phyloP scores from a whole-genome alignment of 2,797 vertebrate species.

The Loris lydekkerianus region DNA sequence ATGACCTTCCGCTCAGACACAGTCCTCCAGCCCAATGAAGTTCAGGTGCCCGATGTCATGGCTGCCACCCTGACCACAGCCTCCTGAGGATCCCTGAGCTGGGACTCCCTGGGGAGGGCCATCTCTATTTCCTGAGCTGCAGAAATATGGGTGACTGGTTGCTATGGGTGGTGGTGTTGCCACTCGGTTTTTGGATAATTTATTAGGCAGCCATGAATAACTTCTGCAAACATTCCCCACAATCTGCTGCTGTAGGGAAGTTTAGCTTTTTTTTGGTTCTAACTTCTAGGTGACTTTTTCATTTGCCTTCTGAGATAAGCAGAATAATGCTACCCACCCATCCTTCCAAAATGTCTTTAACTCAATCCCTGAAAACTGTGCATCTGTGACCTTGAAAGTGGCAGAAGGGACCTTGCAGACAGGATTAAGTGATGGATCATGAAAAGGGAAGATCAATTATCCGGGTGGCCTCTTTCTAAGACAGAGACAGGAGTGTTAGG shows the following conservation, averaged over 20 bases:
- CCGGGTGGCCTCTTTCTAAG: background rate
- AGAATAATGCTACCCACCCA: background rate
- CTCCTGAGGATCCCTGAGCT: background rate
- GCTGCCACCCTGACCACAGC: background rate
- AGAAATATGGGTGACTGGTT: background rate
- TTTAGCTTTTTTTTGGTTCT: background rate
- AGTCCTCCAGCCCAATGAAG: background rate
- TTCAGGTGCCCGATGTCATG: background rate
- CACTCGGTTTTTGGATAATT: background rate
- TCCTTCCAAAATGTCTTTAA: no score
- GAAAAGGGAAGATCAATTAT: background rate
- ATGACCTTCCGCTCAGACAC: no score
- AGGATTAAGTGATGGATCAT: background rate
- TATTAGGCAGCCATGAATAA: background rate
- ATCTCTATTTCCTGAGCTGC: no score
- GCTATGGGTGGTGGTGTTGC: no score
- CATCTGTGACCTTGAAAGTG: background rate
- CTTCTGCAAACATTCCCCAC: background rate
- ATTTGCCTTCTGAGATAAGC: background rate
- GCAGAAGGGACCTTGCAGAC: background rate
- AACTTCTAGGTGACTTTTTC: background rate
- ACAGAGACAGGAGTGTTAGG: background rate
- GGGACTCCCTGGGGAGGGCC: background rate
- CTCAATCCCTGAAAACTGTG: background rate
- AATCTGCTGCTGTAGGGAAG: background rate